Percentiles rank a stretch among this genome's conserved stretches.
These are phyloP conservation scores for Cephalopholis sonnerati DNA, from an alignment of 2,113 vertebrate genomes.

Conservation along the genomic window DNA sequence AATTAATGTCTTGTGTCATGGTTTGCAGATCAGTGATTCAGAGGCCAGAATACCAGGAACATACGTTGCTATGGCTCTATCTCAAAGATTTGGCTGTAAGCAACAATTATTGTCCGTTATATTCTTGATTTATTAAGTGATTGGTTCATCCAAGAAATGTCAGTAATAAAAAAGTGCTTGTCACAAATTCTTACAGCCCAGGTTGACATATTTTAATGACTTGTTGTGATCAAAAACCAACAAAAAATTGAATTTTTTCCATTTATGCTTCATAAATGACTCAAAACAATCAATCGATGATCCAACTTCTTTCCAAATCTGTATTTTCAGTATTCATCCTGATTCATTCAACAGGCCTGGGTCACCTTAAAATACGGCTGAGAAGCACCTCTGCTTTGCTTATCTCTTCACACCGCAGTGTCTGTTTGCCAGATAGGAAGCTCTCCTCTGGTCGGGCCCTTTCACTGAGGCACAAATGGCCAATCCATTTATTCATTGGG, in stretches of 20 bases:
- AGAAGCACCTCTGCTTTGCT: conserved; percentile 32
- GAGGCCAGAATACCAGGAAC: background rate
- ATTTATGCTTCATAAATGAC: background rate
- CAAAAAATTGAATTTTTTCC: background rate
- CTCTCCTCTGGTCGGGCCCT: conserved; percentile 33
- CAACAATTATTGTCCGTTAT: background rate
- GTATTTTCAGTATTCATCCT: conserved; percentile 1
- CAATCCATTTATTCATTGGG: conserved; percentile 63
- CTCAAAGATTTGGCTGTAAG: background rate
- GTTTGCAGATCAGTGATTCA: no score
- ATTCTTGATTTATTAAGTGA: no score
- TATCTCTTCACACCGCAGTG: conserved; percentile 62
- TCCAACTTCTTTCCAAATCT: background rate
- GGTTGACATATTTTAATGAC: background rate
- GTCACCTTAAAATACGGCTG: background rate
- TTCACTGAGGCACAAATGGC: conserved; percentile 55
- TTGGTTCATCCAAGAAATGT: background rate
- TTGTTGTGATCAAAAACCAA: no score
- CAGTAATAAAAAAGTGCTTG: no score
- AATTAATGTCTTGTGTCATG: no score
- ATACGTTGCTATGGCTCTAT: background rate
- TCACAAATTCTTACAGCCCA: no score
- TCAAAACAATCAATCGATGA: no score
- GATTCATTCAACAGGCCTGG: background rate
- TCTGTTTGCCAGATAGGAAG: conserved; percentile 64